Base-by-base conservation (phyloP, 35 echinoderm and acorn worm genomes). In the Apostichopus californicus region DNA sequence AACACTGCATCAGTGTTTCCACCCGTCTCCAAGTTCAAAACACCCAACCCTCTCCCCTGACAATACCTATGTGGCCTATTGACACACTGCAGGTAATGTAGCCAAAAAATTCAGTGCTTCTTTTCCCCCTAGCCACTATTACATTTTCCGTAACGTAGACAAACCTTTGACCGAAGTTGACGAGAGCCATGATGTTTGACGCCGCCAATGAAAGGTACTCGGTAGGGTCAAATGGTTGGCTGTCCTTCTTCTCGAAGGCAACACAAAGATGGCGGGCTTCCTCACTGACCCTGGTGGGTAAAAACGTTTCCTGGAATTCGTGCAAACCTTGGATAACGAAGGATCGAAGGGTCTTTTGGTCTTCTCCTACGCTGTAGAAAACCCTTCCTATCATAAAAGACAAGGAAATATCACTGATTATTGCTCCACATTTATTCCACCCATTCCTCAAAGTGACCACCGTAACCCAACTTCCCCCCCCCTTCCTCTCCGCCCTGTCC, bases 161-260 rank as follows among this genome's bases (percentile, higher is more conserved):
- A 9, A 15, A 81, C 79, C 79, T 81, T 34, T 53, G 26, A 15
- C 79, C 79, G 15, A 81, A 81, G 79, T 81, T 81, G 79, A 81
- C 25, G 13, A 81, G 26, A 15, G 79, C 79, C 26, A 53, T 81
- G 56, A 81, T 81, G 53, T 81, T 81, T 34, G 25, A 26, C 3
- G 79, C 54, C 1, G 79, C 79, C 79, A 81, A 81, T 9, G 79
- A 53, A 8, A 81, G 79, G 3, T 14, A 54, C 15, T 53, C 26
- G 14, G 25, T 54, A 8, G 79, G 79, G 54, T 28, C 79, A 53
- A 81, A 81, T 3, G 79, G 25, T 81, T 26, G 23, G 7, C 79
- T 34, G 5, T 46, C 6, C 46, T 81, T 81, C 15, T 81, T 15
- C 54, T 81, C 79, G 15, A 81, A 26, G 6, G 79, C 79, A 81